Conservation (phyloP, 2,888 invertebrate genomes). For the Cryptocephalus moraei region DNA sequence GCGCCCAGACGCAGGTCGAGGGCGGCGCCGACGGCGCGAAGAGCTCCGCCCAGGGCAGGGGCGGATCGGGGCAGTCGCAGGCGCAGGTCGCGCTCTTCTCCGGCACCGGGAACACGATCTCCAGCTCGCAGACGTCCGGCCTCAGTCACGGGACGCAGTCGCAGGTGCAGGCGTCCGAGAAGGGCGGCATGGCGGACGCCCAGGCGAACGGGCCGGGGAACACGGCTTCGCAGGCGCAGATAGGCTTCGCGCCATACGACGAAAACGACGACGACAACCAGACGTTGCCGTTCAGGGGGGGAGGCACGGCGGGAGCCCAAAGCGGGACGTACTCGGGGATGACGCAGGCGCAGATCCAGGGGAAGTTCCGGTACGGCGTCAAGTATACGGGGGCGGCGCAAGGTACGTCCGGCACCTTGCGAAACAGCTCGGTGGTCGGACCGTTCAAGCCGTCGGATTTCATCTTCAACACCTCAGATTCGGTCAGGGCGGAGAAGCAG, state of each 20-base stretch:
- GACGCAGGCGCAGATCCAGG: constrained; percentile 74
- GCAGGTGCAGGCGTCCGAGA: constrained; percentile 70
- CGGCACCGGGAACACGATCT: constrained; percentile 65
- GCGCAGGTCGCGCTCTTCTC: constrained; percentile 66
- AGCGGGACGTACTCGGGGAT: constrained; percentile 65
- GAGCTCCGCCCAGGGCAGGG: constrained; percentile 66
- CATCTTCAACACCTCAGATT: constrained; percentile 7
- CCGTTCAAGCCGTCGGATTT: constrained; percentile 20
- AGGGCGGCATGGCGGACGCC: constrained; percentile 77
- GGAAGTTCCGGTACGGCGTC: constrained; percentile 44
- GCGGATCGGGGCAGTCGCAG: constrained; percentile 65
- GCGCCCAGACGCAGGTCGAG: constrained; percentile 57
- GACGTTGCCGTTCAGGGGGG: constrained; percentile 56
- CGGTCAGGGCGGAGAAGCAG: background rate
- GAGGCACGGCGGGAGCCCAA: constrained; percentile 70
- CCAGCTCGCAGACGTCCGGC: constrained; percentile 67
- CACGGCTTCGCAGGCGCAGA: constrained; percentile 81
- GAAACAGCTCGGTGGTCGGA: constrained; percentile 16
- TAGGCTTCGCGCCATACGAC: constrained; percentile 69
- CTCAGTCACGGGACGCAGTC: constrained; percentile 66
- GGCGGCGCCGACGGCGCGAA: constrained; percentile 66
- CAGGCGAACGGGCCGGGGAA: constrained; percentile 77
- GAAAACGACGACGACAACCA: constrained; percentile 46
- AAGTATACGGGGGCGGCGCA: constrained; percentile 61
- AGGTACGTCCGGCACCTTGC: constrained; percentile 55